A percentile compares a stretch with the other conserved stretches of the same genome.
Conservation (phyloP, 2,888 invertebrate genomes). For the Copidosoma aretas region DNA sequence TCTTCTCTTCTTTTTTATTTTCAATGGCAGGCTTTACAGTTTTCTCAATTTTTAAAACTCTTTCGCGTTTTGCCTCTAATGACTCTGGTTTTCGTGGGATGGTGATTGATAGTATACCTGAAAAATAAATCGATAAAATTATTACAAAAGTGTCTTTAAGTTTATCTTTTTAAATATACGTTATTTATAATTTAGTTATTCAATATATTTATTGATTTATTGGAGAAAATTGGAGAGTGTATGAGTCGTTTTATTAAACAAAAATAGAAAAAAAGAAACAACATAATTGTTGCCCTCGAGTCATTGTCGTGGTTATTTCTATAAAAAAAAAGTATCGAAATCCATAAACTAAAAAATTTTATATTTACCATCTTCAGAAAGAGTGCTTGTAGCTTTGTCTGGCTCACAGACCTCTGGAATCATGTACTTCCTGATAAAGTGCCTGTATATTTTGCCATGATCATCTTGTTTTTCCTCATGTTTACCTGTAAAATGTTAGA, state of each 20-base stretch:
- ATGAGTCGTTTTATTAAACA: too few relatives aligned
- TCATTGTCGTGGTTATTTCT: too few relatives aligned
- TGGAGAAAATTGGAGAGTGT: too few relatives aligned
- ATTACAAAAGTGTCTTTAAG: too few relatives aligned
- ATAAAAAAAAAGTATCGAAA: too few relatives aligned
- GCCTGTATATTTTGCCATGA: slow-evolving; percentile 63
- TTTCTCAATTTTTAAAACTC: slow-evolving; percentile 47
- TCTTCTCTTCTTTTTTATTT: slow-evolving; percentile 17
- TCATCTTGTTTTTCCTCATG: slow-evolving; percentile 86
- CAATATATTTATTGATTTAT: too few relatives aligned
- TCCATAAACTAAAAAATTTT: too few relatives aligned
- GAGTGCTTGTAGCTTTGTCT: slow-evolving; percentile 67
- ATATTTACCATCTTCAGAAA: slow-evolving; percentile 76
- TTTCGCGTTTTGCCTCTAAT: slow-evolving; percentile 41
- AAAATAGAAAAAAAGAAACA: too few relatives aligned
- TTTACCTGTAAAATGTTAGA: slow-evolving; percentile 51
- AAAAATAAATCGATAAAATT: too few relatives aligned
- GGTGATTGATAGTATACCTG: slow-evolving; percentile 72
- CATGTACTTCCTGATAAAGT: slow-evolving; percentile 53
- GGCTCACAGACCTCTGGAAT: slow-evolving; percentile 66
- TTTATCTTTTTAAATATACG: too few relatives aligned
- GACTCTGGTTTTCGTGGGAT: slow-evolving; percentile 65
- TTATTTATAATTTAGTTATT: too few relatives aligned
- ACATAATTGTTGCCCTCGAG: too few relatives aligned
- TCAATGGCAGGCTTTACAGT: slow-evolving; percentile 64